Conservation (phyloP, 2,888 invertebrate species). For the Parnassius mnemosyne region DNA sequence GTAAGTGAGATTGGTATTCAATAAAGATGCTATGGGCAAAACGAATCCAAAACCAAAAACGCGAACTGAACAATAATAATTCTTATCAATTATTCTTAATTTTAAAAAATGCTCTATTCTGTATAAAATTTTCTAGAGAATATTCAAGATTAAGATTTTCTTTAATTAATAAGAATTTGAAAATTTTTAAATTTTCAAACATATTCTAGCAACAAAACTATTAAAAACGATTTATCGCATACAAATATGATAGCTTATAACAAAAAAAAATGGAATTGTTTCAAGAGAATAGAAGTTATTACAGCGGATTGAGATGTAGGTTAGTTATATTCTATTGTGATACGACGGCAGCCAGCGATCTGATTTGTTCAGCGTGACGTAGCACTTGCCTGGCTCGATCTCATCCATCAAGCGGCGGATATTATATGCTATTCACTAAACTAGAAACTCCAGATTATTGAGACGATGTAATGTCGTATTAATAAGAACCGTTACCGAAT, state of each 20-base stretch:
- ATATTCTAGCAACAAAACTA: not conserved
- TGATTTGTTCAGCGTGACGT: slow-evolving; percentile 57
- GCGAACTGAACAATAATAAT: too few species aligned
- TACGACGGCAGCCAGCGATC: slow-evolving; percentile 32
- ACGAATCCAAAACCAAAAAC: too few species aligned
- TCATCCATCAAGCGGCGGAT: slow-evolving; percentile 48
- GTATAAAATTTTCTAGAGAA: too few species aligned
- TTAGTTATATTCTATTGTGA: slow-evolving; percentile 20
- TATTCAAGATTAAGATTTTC: too few species aligned
- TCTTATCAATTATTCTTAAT: too few species aligned
- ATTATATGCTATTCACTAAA: slow-evolving; percentile 38
- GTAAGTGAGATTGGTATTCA: too few species aligned
- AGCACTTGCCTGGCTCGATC: slow-evolving; percentile 43
- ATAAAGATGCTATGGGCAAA: too few species aligned
- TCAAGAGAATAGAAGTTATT: slow-evolving; percentile 25
- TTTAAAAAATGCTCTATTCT: too few species aligned
- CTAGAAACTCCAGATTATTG: slow-evolving; percentile 33
- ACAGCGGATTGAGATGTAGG: slow-evolving; percentile 24
- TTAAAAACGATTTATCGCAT: slow-evolving; percentile 12
- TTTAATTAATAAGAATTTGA: not conserved
- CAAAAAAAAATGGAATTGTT: slow-evolving; percentile 25
- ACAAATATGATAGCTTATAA: slow-evolving; percentile 1
- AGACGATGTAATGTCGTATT: slow-evolving; percentile 8
- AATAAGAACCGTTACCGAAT: slow-evolving; percentile 18
- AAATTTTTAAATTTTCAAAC: not conserved